phyloP scores from a whole-genome alignment of 2,113 vertebrate genomes.

The Cheilinus undulatus region DNA sequence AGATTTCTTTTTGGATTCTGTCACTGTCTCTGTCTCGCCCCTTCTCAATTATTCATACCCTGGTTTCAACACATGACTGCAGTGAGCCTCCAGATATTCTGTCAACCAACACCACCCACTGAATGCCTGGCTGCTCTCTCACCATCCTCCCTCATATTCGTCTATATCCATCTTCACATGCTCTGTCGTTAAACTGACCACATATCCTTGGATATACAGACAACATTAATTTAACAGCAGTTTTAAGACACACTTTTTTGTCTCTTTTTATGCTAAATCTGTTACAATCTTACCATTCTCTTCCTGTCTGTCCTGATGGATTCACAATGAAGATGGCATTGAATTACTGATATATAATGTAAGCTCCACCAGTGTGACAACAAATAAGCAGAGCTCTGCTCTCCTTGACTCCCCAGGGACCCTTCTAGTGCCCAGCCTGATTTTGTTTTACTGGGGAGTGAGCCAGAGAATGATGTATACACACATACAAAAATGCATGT shows the following conservation, averaged over 20 bases:
- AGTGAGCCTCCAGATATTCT: conserved; percentile 56
- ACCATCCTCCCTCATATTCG: conserved; percentile 30
- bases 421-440: conserved; percentile 35
- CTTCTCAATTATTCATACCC: conserved; percentile 64
- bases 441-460: conserved; percentile 60
- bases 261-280: conserved; percentile 6
- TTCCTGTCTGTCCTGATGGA: conserved; percentile 17
- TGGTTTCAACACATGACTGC: conserved; percentile 55
- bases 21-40: conserved; percentile 30
- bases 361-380: too few species aligned
- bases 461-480: conserved; percentile 50
- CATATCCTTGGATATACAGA: background rate
- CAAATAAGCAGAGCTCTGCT: conserved; percentile 64
- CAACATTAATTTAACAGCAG: conserved; percentile 27
- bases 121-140: conserved; percentile 47
- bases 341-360: too few species aligned
- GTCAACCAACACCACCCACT: conserved; percentile 45
- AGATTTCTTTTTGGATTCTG: too few species aligned
- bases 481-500: background rate
- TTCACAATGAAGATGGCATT: too few species aligned
- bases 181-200: background rate
- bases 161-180: conserved; percentile 27
- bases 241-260: conserved; percentile 16
- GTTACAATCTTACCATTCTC: background rate
- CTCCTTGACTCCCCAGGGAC: conserved; percentile 46